Evolutionary conservation across 2,113 vertebrate species (phyloP), one percentile per base, ranked within the genome.

Genomic region (Lagopus muta): DNA sequence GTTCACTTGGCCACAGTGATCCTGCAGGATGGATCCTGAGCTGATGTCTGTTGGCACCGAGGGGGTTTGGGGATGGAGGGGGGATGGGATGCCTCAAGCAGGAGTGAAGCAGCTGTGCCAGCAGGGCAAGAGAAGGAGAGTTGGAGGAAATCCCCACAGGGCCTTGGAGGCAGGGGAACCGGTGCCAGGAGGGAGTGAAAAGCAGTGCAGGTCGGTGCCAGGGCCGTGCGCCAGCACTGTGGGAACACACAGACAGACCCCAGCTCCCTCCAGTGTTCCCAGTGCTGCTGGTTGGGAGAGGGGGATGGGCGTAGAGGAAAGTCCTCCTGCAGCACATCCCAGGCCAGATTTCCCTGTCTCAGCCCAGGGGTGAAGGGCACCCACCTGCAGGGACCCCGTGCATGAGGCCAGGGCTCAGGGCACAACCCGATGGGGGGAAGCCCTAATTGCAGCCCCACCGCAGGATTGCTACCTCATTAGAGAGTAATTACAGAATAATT

Each of bases 401-500:
- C 62, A 36, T 62, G 45, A 58, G 62, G 47, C 11, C 0, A 5
- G 34, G 73, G 42, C 13, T 69, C 2, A 0, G 64, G 78, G 25
- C 16, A 80, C 16, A 1, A n/a, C 76, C 1, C 4, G 34, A 30
- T 13, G 2, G 54, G 64, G 64, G 75, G 43, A 89, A 81, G 25
- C 34, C 48, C 66, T 28, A 27, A 76, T 67, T 45, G 24, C 67
- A 47, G 70, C 11, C 81, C 62, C 1, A 6, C 91, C 89, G 1
- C 93, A 82, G 89, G 88, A 79, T 70, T 40, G 74, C 60, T 43
- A 43, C 78, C 85, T 95, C 85, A 58, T 94, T 92, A 94, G 11
- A 32, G 88, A 88, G 92, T 67, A 92, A 95, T 95, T 95, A 91
- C 17, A 17, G 83, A 25, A 71, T 93, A 85, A 94, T 96, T 95